Conservation (phyloP, 2,888 invertebrate genomes). For the Clunio marinus region DNA sequence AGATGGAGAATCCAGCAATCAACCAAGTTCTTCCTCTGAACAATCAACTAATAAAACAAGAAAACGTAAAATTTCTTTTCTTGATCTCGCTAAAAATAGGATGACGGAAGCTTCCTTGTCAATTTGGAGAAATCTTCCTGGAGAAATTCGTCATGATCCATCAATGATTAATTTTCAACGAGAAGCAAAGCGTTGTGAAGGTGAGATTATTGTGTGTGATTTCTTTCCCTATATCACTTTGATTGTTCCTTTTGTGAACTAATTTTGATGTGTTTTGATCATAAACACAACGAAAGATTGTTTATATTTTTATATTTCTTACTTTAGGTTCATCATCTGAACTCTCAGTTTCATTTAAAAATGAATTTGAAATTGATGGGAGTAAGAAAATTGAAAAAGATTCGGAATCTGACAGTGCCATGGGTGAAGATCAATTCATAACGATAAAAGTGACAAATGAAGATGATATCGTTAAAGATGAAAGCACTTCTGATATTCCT, state of each 20-base stretch:
- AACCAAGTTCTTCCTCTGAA: too few relatives aligned
- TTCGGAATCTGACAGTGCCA: neutral
- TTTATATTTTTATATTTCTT: too few relatives aligned
- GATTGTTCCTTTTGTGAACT: too few relatives aligned
- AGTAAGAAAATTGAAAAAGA: neutral
- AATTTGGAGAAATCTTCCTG: conserved; percentile 63
- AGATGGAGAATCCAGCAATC: too few relatives aligned
- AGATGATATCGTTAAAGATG: neutral
- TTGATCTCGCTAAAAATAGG: conserved; percentile 49
- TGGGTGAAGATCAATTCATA: conserved; percentile 43
- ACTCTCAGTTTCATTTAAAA: neutral
- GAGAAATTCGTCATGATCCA: conserved; percentile 63
- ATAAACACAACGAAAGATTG: too few relatives aligned
- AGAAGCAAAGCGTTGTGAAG: conserved; percentile 50
- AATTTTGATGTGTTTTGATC: too few relatives aligned
- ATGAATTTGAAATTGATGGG: conserved; percentile 27
- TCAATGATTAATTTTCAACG: conserved; percentile 58
- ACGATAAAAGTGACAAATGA: conserved; percentile 42
- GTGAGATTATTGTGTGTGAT: conserved; percentile 43
- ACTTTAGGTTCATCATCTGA: neutral
- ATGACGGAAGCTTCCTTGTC: conserved; percentile 59
- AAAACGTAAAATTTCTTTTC: conserved; percentile 40
- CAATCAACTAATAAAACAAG: too few relatives aligned
- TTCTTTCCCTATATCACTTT: too few relatives aligned
- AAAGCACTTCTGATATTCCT: neutral